Evolutionary conservation across 1,140 invertebrate genomes (phyloP), one percentile per base, ranked within the genome.

Genomic region (Adoxophyes honmai): DNA sequence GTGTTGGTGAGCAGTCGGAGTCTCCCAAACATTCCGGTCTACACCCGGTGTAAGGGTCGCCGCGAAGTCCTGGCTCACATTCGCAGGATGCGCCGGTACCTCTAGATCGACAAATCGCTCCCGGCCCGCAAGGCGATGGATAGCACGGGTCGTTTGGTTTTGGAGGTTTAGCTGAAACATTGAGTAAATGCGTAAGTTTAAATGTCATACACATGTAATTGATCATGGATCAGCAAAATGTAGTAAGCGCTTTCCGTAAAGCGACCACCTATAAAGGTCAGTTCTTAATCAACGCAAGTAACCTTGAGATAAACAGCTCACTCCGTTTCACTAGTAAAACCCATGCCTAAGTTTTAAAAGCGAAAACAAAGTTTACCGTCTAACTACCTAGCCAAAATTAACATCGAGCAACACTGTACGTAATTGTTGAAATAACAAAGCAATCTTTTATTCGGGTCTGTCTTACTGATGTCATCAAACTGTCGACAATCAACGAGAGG

Each of bases 21-120:
- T 95, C 95, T 0, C 93, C 90, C 0, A 96, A 85, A 86, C 95
- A 96, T 78, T 96, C 95, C 1, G 93, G 93, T 21, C 90, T 86
- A 67, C 92, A 93, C 16, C 87, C 88, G 11, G 90, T 91, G 70
- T 95, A 94, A 0, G 96, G 95, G 78, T 96, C 95, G 16, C 93
- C 94, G 63, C 90, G 88, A 64, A 94, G 90, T 21, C 92, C 92
- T 7, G 93, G 92, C 28, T 94, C 84, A 73, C 95, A 96, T 75
- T 93, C 92, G 70, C 95, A 96, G n/a, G 93, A 82, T 1, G 94
- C 93, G 16, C 86, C 89, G 28, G 81, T 74, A 11, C 92, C 91
- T 39, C 91, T 80, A 38, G 84, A 87, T 14, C 91, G 91, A 67
- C 95, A 96, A 13, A 92, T 85, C 0, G 94, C 93, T 62, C 95